Base-by-base conservation (phyloP, 2,888 invertebrate species). In the Aleiodes alternator region DNA sequence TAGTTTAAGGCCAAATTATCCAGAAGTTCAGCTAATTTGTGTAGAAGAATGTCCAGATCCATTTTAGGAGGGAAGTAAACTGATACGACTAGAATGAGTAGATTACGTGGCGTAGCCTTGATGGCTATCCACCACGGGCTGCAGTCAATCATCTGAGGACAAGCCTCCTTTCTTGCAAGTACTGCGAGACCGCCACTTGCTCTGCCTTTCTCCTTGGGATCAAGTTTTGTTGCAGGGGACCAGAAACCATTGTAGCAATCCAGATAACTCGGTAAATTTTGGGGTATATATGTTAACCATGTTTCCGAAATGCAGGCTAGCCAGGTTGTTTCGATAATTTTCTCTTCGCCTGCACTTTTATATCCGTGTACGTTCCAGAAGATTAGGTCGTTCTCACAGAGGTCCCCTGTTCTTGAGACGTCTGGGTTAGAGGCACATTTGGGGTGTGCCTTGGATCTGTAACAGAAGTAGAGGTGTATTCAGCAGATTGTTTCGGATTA, bases 131-230 rank as follows among this genome's bases (percentile, higher is more conserved):
- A 64, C 34, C 31, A 34, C 7, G 31, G 34, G 11, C 12, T 31
- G 31, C 7, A 8, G 34, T 11, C 34, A 12, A 64, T 23, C 34
- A 31, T 12, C 34, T 31, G 14, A 11, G 38, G 34, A 3, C 7
- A 14, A 0, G 34, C 8, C 31, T 6, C 14, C 7, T 12, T 9
- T 14, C 14, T 31, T 4, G 34, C 34, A 14, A 29, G 11, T 14
- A 64, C 9, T 14, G 34, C 64, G 34, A 64, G 12, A n/a, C 64
- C 64, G 9, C 38, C 64, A 38, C 34, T 64, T 11, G 64, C 64
- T 64, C 64, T 64, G 7, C 64, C 64, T 14, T 9, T 31, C 12
- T 4, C 64, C 34, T 31, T 64, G 12, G 11, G 51, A 5, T 51
- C n/a, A 11, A 14, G 12, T n/a, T 51, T 51, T 5, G 4, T 51